Percentiles rank a stretch among this genome's conserved stretches.
phyloP scores from a whole-genome alignment of 2,797 vertebrate species.

The Limnodromus scolopaceus region DNA sequence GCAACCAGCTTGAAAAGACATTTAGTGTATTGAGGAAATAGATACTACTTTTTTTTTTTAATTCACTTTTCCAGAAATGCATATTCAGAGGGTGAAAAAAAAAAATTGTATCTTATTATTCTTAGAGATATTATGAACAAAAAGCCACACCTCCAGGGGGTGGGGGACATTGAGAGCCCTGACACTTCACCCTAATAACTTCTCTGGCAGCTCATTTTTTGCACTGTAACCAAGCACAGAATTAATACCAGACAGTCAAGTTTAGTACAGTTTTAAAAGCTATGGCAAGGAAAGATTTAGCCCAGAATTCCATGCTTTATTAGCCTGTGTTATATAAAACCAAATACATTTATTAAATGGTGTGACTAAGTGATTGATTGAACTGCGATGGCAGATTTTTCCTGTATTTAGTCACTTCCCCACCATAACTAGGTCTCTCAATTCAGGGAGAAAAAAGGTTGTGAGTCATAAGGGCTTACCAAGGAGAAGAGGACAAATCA shows the following conservation, averaged over 20 bases:
- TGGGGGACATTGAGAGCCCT: neutral
- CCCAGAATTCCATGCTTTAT: neutral
- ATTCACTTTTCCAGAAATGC: neutral
- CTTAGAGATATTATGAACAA: neutral
- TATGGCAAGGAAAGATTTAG: neutral
- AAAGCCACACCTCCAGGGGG: fast-evolving
- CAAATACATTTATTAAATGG: neutral
- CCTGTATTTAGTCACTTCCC: neutral
- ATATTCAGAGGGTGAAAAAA: neutral
- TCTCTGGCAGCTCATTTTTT: neutral
- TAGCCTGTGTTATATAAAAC: neutral
- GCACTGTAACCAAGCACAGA: neutral
- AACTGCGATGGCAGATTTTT: neutral
- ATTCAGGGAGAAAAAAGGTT: neutral
- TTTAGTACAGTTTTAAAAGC: neutral
- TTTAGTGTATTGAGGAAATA: neutral
- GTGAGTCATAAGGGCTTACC: neutral
- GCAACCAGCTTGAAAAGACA: neutral
- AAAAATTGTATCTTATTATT: neutral
- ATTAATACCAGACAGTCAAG: neutral
- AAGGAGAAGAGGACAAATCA: neutral
- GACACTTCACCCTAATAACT: neutral
- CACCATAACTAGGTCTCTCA: neutral
- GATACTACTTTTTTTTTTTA: neutral
- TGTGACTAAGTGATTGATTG: neutral